Conservation (phyloP, 35 echinoderm and acorn worm genomes). For the Acanthaster planci region DNA sequence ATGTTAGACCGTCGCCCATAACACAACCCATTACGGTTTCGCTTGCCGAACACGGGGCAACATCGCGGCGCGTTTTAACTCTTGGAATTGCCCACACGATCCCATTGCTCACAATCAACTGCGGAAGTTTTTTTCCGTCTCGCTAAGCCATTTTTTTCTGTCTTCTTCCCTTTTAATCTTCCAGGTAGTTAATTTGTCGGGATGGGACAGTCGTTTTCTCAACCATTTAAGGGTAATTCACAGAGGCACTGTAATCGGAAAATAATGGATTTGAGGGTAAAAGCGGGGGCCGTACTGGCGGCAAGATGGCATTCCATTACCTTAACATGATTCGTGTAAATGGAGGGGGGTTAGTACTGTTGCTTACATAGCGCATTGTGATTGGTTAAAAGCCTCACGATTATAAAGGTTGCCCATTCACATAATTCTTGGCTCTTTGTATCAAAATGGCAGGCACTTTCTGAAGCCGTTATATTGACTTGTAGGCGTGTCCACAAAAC, state of each 20-base stretch:
- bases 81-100: conserved; percentile 13
- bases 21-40: neutral
- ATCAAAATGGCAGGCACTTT: no score
- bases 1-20: neutral
- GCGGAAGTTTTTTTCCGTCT: neutral
- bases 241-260: conserved; percentile 24
- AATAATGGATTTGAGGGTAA: neutral
- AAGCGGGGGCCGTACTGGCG: neutral
- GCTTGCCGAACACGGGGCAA: neutral
- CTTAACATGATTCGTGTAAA: conserved; percentile 9
- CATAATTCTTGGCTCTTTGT: no score
- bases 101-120: conserved; percentile 15
- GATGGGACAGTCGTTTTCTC: conserved; percentile 14
- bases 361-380: neutral
- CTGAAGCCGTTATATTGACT: no score
- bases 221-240: conserved; percentile 24
- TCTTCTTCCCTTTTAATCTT: neutral
- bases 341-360: neutral
- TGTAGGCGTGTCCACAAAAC: no score
- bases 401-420: no score
- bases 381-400: conserved; percentile 2
- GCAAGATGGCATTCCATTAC: conserved; percentile 14
- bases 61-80: conserved; percentile 7
- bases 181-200: conserved; percentile 18
- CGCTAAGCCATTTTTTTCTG: neutral